phyloP scores from a whole-genome alignment of 2,797 vertebrate genomes.

The Acestrorhynchus altus region DNA sequence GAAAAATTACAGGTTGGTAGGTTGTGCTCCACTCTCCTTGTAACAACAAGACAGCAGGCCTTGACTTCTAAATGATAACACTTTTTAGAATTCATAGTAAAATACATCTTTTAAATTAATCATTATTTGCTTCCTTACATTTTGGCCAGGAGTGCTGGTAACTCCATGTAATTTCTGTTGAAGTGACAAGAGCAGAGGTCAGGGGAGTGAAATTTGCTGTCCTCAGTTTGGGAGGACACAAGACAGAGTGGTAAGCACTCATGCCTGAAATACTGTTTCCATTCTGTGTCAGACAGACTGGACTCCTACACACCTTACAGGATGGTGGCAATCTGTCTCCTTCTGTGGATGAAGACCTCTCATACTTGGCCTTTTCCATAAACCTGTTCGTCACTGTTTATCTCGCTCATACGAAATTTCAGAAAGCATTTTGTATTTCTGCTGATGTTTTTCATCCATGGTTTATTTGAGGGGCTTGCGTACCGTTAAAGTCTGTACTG shows the following conservation, averaged over 20 bases:
- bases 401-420: neutral
- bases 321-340: slow-evolving; percentile 38
- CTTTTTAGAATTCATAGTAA: no score
- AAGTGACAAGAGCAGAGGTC: slow-evolving; percentile 25
- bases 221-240: slow-evolving; percentile 63
- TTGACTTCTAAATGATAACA: no score
- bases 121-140: neutral
- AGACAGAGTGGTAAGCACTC: slow-evolving; percentile 65
- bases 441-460: neutral
- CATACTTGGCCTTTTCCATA: neutral
- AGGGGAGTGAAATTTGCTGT: slow-evolving; percentile 70
- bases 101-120: no score
- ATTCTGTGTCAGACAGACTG: slow-evolving; percentile 61
- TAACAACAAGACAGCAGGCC: no score
- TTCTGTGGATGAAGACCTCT: neutral
- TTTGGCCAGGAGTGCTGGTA: no score
- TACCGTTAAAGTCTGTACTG: neutral
- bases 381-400: neutral
- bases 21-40: no score
- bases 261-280: slow-evolving; percentile 75
- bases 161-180: neutral
- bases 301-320: slow-evolving; percentile 67
- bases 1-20: no score
- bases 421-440: neutral
- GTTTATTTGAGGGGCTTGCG: neutral